Base-by-base conservation (phyloP, 1,140 invertebrate species). In the Drosophila trapezifrons region DNA sequence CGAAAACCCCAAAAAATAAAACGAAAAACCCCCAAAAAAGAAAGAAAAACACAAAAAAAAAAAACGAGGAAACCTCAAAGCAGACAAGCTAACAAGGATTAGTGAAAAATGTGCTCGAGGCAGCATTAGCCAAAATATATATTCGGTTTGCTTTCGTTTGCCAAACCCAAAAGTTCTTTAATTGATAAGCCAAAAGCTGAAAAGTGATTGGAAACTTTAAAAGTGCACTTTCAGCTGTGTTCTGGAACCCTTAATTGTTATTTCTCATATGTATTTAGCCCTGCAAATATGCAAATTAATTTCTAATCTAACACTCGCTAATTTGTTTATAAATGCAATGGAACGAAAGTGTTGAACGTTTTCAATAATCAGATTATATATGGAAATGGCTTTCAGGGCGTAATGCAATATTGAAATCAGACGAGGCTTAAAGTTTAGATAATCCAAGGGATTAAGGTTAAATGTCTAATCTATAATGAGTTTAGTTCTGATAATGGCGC, bases 31-130 rank as follows among this genome's bases (percentile, higher is more conserved):
- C 12, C 18, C 27, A n/a, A 29, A 64, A 64, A 35, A n/a, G n/a
- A n/a, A n/a, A n/a, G n/a, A n/a, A n/a, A n/a, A 60, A 15, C 18
- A 25, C 12, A 45, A 25, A 65, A 37, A 27, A 12, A 32, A 22
- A 3, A 12, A 38, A 12, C 35, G n/a, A 35, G 37, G 13, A 66
- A 83, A 83, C 80, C 81, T 72, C 83, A 85, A 82, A 79, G 64
- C 65, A 80, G 70, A 78, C 83, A 85, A 78, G 83, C 82, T 64
- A 87, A 85, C 83, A 78, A 64, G 75, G 78, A 70, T 87, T 82
- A 71, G 70, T 40, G 49, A 59, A 40, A 64, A 43, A 74, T 65
- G 63, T 71, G 57, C 59, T 32, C 12, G 60, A 76, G 57, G 72
- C 49, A 60, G 43, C 37, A 58, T 49, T 71, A 58, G 17, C 65